Evolutionary conservation across 37 sponge, comb jelly and placozoan genomes (phyloP), one percentile per base, ranked within the genome.

Genomic region (Mnemiopsis leidyi): DNA sequence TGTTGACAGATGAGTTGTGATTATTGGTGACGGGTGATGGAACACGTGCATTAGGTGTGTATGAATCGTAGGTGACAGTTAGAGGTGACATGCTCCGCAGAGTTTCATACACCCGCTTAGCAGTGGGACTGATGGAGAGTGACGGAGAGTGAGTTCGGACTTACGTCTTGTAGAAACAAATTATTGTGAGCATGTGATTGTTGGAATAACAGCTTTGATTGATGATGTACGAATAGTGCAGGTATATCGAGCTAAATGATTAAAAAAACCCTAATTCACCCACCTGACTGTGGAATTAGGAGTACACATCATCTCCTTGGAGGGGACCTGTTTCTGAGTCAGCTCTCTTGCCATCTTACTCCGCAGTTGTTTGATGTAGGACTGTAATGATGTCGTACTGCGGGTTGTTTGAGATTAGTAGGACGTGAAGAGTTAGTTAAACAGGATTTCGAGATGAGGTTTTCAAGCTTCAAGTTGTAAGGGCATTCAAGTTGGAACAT

Each of bases 331-430:
- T 85, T 85, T 85, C 48, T 85, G 90, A 1, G 90, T 40, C 39
- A 85, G 90, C 39, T 85, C 90, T 26, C 90, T 35, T 16, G 90
- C 90, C 90, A 85, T 85, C 36, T 85, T 85, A 39, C 90, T 85
- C 7, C 90, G 39, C 36, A 85, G 29, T 61, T 85, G 90, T 33
- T 85, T 85, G 39, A 85, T 85, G 35, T 85, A 85, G 90, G 38
- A 36, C 29, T 85, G 90, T 26, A 85, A 26, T 13, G 90, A 85
- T 3, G 90, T 85, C 90, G 90, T 85, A 61, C 90, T 85, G 90
- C 23, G 25, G n/a, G n/a, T n/a, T n/a, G n/a, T n/a, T n/a, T n/a
- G n/a, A n/a, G n/a, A n/a, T n/a, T n/a, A n/a, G n/a, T n/a, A n/a
- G n/a, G n/a, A n/a, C n/a, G n/a, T n/a, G n/a, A n/a, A n/a, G n/a